phyloP scores from a whole-genome alignment of 2,888 invertebrate species.

The Temnothorax unifasciatus region DNA sequence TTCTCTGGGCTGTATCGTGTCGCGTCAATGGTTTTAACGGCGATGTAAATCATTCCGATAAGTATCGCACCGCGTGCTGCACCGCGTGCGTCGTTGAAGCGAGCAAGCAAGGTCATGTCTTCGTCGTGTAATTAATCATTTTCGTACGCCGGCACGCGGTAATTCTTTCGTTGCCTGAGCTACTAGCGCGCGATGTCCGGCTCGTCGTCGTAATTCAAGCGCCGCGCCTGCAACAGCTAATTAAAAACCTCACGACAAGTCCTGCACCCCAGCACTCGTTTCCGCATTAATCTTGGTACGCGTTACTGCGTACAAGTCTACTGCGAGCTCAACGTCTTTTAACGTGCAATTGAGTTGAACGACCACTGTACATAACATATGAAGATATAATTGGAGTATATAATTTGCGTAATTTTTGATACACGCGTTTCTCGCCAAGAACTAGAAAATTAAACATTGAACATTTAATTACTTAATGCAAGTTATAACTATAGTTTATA shows the following conservation, averaged over 20 bases:
- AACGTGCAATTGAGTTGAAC: not conserved
- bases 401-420: not conserved
- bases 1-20: constrained; percentile 60
- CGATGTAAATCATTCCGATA: constrained; percentile 79
- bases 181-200: constrained; percentile 39
- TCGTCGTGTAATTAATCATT: constrained; percentile 76
- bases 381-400: not conserved
- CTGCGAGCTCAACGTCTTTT: constrained; percentile 12
- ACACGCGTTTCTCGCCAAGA: not conserved
- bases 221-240: constrained; percentile 57
- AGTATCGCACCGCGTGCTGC: constrained; percentile 73
- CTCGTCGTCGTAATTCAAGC: constrained; percentile 63
- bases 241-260: constrained; percentile 53
- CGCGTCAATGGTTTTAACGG: constrained; percentile 76
- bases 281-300: constrained; percentile 47
- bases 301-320: constrained; percentile 9
- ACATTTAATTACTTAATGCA: constrained; percentile 8
- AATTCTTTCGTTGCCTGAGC: constrained; percentile 38
- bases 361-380: constrained; percentile 10
- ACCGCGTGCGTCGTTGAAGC: constrained; percentile 53
- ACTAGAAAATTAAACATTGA: constrained; percentile 2
- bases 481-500: not conserved
- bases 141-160: constrained; percentile 63
- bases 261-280: constrained; percentile 13
- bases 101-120: constrained; percentile 68